A percentile compares a stretch with the other conserved stretches of the same genome.
Conservation (phyloP, 2,888 invertebrate genomes). For the Branchellion lobata region DNA sequence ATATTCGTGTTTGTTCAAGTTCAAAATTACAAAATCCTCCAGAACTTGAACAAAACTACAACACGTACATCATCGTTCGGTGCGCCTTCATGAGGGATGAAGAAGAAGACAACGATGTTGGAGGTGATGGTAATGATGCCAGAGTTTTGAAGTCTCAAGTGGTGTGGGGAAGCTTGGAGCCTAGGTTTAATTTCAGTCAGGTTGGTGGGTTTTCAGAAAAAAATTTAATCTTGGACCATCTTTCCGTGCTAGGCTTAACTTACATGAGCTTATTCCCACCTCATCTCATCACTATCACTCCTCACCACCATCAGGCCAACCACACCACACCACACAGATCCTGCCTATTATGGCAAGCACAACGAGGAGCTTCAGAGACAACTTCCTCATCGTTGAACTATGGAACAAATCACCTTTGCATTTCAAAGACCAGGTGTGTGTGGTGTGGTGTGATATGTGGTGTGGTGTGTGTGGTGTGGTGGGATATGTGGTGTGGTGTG, state of each 20-base stretch:
- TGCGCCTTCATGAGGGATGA: not conserved
- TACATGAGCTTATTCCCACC: no score
- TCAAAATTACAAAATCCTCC: no score
- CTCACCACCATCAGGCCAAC: no score
- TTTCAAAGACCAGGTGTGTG: slow-evolving; percentile 18
- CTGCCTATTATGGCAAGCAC: not conserved
- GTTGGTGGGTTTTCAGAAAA: not conserved
- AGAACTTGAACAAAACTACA: not conserved
- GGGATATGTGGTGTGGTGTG: no score
- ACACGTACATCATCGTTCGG: not conserved
- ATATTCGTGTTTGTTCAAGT: no score
- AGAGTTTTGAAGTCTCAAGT: not conserved
- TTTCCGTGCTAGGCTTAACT: no score
- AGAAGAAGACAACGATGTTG: no score
- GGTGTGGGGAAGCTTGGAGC: not conserved
- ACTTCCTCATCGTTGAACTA: not conserved
- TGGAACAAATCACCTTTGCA: slow-evolving; percentile 15
- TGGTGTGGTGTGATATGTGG: no score
- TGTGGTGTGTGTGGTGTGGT: no score
- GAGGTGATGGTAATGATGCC: not conserved
- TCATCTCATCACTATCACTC: no score
- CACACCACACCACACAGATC: not conserved
- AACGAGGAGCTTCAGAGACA: not conserved
- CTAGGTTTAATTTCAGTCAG: not conserved
- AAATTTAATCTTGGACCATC: no score